Conservation (phyloP, 2,888 invertebrate genomes). For the Chironomus riparius region DNA sequence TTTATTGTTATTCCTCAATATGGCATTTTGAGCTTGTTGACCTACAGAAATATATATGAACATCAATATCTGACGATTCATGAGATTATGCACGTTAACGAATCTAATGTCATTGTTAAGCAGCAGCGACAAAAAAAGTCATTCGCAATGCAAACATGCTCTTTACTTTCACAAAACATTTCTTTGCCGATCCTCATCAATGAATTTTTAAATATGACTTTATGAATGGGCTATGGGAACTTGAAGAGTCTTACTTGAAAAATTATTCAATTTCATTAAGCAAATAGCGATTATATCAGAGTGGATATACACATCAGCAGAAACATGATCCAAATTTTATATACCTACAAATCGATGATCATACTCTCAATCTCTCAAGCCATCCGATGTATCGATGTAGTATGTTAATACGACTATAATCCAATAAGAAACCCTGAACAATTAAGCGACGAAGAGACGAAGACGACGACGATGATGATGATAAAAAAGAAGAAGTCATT, state of each 20-base stretch:
- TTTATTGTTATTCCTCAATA: conserved; percentile 36
- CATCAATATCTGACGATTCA: too few species aligned
- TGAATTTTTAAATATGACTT: background rate
- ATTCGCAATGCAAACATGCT: background rate
- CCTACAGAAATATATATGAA: background rate
- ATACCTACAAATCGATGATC: too few species aligned
- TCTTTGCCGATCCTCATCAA: background rate
- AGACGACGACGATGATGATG: too few species aligned
- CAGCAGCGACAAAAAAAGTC: background rate
- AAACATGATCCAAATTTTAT: background rate
- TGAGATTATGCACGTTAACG: too few species aligned
- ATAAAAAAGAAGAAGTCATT: background rate
- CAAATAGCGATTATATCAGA: background rate
- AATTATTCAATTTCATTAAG: background rate
- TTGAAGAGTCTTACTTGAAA: background rate
- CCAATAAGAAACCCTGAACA: too few species aligned
- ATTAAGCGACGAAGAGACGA: too few species aligned
- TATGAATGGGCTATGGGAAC: background rate
- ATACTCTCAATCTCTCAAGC: too few species aligned
- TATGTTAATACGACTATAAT: too few species aligned
- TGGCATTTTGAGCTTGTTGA: background rate
- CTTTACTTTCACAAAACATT: background rate
- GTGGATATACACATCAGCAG: background rate
- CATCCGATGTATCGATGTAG: too few species aligned
- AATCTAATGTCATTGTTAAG: too few species aligned